phyloP scores from a whole-genome alignment of 2,113 vertebrate genomes.

The Oryzias woworae region DNA sequence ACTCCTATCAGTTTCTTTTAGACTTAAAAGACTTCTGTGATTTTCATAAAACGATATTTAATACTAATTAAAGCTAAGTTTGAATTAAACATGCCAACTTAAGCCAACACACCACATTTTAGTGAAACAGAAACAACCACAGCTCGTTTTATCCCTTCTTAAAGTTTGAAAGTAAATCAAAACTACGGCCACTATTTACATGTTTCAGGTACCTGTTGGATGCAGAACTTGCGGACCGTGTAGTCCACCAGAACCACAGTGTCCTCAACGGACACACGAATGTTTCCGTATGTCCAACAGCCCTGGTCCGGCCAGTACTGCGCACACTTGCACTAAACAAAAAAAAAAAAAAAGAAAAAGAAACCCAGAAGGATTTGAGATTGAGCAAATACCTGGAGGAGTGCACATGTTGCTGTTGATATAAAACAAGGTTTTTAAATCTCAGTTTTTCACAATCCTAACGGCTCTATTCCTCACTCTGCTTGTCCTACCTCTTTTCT shows the following conservation, averaged over 20 bases:
- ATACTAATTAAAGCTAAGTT: too few species aligned
- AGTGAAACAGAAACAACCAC: not conserved
- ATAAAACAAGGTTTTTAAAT: too few species aligned
- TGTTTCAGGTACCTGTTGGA: constrained; percentile 85
- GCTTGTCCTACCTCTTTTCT: constrained; percentile 87
- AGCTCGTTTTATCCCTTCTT: not conserved
- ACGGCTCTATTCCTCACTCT: not conserved
- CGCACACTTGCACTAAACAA: constrained; percentile 91
- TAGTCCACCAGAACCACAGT: constrained; percentile 95
- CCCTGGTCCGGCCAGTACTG: constrained; percentile 99
- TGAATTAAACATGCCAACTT: not conserved
- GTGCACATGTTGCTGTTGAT: not conserved
- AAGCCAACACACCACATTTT: not conserved
- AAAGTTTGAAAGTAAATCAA: not conserved
- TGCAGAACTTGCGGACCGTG: constrained; percentile 98
- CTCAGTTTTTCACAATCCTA: too few species aligned
- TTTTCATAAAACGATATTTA: too few species aligned
- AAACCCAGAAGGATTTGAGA: not conserved
- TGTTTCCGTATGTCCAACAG: constrained; percentile 97
- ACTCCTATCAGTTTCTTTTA: too few species aligned
- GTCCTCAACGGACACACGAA: constrained; percentile 96
- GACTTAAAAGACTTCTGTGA: too few species aligned
- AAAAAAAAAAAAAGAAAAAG: constrained; percentile 21
- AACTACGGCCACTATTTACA: not conserved
- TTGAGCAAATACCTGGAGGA: not conserved